Evolutionary conservation across 2,113 vertebrate genomes (phyloP).

Genomic region (Siniperca chuatsi): DNA sequence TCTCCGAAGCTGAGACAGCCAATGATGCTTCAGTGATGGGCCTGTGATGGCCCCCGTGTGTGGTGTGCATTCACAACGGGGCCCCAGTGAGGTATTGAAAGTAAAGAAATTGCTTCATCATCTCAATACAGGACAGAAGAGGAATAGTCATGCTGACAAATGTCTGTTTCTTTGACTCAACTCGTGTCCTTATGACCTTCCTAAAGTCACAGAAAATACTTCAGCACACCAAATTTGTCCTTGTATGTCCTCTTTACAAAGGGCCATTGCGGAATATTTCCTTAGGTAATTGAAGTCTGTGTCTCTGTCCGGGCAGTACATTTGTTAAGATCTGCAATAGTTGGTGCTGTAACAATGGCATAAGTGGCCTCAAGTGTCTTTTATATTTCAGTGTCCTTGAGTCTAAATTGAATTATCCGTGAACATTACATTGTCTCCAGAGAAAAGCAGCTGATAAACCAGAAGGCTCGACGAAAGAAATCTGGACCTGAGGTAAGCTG

Average conservation of each 20-base stretch:
- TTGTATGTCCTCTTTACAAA: background rate
- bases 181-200: slow-evolving; percentile 4
- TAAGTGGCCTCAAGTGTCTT: slow-evolving; percentile 68
- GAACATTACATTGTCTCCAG: slow-evolving; percentile 51
- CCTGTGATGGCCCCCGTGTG: slow-evolving; percentile 36
- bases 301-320: slow-evolving; percentile 34
- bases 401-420: slow-evolving; percentile 68
- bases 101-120: slow-evolving; percentile 18
- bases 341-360: slow-evolving; percentile 57
- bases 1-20: slow-evolving; percentile 25
- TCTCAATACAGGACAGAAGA: background rate
- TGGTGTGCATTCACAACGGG: background rate
- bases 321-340: slow-evolving; percentile 60
- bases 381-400: slow-evolving; percentile 73
- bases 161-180: slow-evolving; percentile 5
- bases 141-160: slow-evolving; percentile 17
- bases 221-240: background rate
- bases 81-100: background rate
- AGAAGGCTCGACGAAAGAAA: slow-evolving; percentile 3
- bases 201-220: slow-evolving; percentile 30
- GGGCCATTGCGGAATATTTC: slow-evolving; percentile 6
- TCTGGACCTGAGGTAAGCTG: slow-evolving; percentile 4
- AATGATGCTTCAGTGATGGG: slow-evolving; percentile 30
- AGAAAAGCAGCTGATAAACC: slow-evolving; percentile 51
- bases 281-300: slow-evolving; percentile 44